phyloP scores from a whole-genome alignment of 2,888 invertebrate species.

The Drosophila prolongata region DNA sequence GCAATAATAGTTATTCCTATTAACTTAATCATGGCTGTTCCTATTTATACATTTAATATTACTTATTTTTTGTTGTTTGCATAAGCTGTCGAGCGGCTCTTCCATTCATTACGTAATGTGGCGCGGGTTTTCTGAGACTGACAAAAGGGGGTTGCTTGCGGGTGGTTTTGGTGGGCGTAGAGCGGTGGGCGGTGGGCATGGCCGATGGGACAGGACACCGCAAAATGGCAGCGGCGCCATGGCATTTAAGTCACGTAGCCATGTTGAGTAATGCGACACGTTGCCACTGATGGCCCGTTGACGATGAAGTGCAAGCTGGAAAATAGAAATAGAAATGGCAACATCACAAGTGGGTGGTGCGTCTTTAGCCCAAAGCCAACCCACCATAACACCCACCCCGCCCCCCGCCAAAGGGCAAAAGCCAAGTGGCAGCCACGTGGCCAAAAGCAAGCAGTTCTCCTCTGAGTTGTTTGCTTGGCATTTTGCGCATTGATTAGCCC shows the following conservation, averaged over 20 bases:
- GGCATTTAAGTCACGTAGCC: slow-evolving; percentile 79
- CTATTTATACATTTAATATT: slow-evolving; percentile 1
- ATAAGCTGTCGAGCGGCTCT: slow-evolving; percentile 57
- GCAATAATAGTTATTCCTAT: background rate
- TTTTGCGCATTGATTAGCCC: slow-evolving; percentile 70
- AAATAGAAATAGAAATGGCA: slow-evolving; percentile 66
- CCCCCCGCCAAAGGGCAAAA: slow-evolving; percentile 31
- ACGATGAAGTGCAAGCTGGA: slow-evolving; percentile 75
- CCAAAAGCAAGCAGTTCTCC: background rate
- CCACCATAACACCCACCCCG: background rate
- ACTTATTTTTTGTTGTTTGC: slow-evolving; percentile 46
- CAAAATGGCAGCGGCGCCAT: slow-evolving; percentile 61
- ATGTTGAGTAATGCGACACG: slow-evolving; percentile 80
- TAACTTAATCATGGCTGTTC: background rate
- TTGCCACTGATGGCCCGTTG: slow-evolving; percentile 78
- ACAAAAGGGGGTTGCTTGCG: background rate
- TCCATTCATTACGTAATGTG: slow-evolving; percentile 71
- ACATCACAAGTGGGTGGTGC: slow-evolving; percentile 4
- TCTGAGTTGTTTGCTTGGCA: slow-evolving; percentile 58
- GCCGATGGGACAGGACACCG: slow-evolving; percentile 30
- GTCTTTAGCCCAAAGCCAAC: background rate
- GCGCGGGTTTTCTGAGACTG: slow-evolving; percentile 52
- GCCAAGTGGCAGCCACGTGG: slow-evolving; percentile 68
- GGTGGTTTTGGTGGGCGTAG: too few species aligned
- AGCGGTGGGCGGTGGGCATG: background rate